Conservation (phyloP, 23 tunicate species). For the Oikopleura dioica region DNA sequence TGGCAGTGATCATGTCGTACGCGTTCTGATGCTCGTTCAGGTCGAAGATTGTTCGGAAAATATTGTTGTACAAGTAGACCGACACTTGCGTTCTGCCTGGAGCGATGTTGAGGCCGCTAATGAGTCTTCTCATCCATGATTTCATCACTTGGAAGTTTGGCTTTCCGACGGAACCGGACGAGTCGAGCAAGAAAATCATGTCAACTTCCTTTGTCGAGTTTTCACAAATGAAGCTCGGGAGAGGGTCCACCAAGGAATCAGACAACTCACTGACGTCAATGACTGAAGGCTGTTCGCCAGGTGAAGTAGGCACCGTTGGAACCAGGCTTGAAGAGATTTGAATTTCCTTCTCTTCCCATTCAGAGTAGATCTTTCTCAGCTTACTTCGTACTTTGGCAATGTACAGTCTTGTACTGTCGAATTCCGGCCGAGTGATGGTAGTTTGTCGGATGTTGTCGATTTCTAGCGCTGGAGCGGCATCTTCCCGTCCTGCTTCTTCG, state of each 20-base stretch:
- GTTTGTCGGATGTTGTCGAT: too few relatives aligned
- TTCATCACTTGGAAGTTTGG: not conserved
- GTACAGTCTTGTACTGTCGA: not conserved
- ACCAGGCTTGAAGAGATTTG: not conserved
- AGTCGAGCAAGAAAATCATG: not conserved
- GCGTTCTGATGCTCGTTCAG: not conserved
- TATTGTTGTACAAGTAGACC: not conserved
- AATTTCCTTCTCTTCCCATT: not conserved
- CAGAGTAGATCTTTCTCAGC: not conserved
- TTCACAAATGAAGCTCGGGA: not conserved
- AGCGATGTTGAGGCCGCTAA: not conserved
- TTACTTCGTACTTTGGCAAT: not conserved
- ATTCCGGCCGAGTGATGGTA: not conserved
- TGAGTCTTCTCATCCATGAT: not conserved
- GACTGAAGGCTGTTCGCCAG: not conserved
- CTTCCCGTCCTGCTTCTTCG: too few relatives aligned
- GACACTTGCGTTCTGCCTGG: not conserved
- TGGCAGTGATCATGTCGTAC: not conserved
- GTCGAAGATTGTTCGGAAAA: not conserved
- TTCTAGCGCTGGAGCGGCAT: too few relatives aligned
- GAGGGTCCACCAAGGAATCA: too few relatives aligned
- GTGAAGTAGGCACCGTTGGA: not conserved
- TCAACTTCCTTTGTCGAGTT: not conserved
- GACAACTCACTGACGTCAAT: too few relatives aligned
- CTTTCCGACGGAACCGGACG: not conserved